phyloP scores from a whole-genome alignment of 2,797 vertebrate species.

The Dicrostonyx torquatus region DNA sequence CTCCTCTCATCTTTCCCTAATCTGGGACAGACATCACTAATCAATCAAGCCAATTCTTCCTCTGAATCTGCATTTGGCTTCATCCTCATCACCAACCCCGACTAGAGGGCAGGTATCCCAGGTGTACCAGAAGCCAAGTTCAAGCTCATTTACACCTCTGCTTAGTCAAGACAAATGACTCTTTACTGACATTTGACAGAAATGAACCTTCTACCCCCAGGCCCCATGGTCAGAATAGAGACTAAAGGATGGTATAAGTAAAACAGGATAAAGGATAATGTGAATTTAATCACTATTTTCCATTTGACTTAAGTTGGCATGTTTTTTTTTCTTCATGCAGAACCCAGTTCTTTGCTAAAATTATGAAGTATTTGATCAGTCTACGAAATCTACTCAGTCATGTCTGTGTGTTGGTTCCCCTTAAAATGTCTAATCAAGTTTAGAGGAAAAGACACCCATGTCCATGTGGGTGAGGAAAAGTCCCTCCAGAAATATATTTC shows the following conservation, averaged over 20 bases:
- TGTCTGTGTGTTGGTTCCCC: neutral
- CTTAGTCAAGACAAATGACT: neutral
- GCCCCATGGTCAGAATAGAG: neutral
- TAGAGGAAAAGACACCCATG: neutral
- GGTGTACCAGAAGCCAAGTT: neutral
- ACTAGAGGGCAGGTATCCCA: neutral
- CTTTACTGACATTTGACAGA: neutral
- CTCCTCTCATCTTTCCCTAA: neutral
- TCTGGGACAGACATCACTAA: accelerated
- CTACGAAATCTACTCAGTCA: neutral
- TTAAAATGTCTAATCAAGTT: neutral
- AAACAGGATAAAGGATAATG: neutral
- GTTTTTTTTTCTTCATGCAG: neutral
- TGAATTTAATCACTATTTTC: neutral
- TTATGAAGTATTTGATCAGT: neutral
- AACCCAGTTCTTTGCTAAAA: neutral
- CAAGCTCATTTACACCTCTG: neutral
- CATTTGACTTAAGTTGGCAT: neutral
- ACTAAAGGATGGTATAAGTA: neutral
- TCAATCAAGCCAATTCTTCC: neutral
- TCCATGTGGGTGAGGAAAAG: neutral
- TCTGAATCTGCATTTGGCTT: neutral
- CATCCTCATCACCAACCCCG: accelerated
- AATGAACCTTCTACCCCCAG: neutral
- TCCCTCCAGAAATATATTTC: neutral